These are phyloP conservation scores for Tachysurus fulvidraco DNA, from an alignment of 2,113 vertebrate genomes.

Conservation along the genomic window DNA sequence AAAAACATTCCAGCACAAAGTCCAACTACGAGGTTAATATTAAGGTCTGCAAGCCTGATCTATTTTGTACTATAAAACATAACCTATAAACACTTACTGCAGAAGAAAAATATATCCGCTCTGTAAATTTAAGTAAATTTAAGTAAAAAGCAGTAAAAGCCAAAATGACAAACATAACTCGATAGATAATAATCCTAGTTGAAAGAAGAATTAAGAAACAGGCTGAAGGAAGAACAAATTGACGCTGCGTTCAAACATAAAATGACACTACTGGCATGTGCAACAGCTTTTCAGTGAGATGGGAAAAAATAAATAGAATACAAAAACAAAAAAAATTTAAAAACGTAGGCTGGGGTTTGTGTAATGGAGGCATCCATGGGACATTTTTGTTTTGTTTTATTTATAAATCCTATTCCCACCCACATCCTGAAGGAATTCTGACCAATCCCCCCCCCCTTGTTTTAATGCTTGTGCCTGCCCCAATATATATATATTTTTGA, in stretches of 20 bases:
- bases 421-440: neutral
- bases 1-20: neutral
- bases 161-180: neutral
- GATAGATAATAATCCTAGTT: neutral
- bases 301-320: too few species aligned
- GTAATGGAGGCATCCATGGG: neutral
- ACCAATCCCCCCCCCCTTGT: too few species aligned
- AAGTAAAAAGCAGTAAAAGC: neutral
- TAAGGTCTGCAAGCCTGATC: neutral
- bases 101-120: too few species aligned
- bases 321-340: too few species aligned
- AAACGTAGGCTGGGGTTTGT: neutral
- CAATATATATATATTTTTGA: neutral
- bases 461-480: neutral
- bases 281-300: neutral
- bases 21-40: neutral
- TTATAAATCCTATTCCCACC: too few species aligned
- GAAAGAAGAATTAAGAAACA: neutral
- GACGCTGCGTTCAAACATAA: neutral
- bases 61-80: neutral
- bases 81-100: neutral
- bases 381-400: neutral
- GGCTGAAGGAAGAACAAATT: neutral
- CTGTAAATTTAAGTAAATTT: neutral
- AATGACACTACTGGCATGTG: neutral